Evolutionary conservation across 2,888 invertebrate genomes (phyloP).

Genomic region (Saturnia japonica): DNA sequence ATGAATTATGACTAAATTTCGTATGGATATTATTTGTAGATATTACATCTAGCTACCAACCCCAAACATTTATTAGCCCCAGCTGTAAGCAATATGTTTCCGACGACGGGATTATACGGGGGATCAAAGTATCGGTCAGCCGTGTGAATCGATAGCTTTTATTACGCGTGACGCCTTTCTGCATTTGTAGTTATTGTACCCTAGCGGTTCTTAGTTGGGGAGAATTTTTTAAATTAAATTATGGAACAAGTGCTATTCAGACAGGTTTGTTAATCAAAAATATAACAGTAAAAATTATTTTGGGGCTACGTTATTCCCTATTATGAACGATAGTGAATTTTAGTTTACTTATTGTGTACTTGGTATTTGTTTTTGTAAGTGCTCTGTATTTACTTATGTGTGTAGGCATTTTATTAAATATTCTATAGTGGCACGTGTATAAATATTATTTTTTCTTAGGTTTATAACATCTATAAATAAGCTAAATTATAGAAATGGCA

Average conservation of each 20-base stretch:
- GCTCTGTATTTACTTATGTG: neutral
- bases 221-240: conserved; percentile 24
- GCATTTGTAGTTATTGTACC: conserved; percentile 52
- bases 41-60: conserved; percentile 12
- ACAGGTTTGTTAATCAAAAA: conserved; percentile 20
- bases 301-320: neutral
- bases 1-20: conserved; percentile 6
- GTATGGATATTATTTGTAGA: neutral
- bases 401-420: neutral
- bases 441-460: too few relatives aligned
- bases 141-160: conserved; percentile 64
- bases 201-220: conserved; percentile 28
- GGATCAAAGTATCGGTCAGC: conserved; percentile 66
- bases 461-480: too few relatives aligned
- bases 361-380: neutral
- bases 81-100: conserved; percentile 67
- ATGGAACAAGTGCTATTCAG: conserved; percentile 18
- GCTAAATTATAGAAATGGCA: too few relatives aligned
- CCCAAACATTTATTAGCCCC: conserved; percentile 48
- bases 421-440: neutral
- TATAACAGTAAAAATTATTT: conserved; percentile 7
- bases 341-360: neutral
- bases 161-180: conserved; percentile 56
- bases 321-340: neutral
- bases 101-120: conserved; percentile 54